Conservation (phyloP, 2,113 vertebrate species). For the Xiphophorus hellerii region DNA sequence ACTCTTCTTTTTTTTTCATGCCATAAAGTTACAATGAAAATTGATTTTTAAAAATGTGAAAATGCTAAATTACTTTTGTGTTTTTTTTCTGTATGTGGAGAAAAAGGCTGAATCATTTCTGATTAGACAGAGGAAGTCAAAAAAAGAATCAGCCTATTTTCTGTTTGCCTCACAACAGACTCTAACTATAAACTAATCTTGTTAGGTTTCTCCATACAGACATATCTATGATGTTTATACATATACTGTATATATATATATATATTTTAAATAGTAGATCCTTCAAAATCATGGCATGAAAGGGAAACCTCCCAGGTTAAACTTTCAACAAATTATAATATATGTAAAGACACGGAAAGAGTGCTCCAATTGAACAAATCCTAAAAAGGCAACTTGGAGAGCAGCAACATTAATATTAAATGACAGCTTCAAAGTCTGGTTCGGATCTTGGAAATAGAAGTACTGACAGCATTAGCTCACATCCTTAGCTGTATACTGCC, state of each 20-base stretch:
- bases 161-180: slow-evolving; percentile 44
- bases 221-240: neutral
- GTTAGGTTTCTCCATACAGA: slow-evolving; percentile 28
- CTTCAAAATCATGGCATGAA: slow-evolving; percentile 2
- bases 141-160: slow-evolving; percentile 9
- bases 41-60: neutral
- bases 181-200: slow-evolving; percentile 13
- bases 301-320: neutral
- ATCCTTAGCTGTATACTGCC: slow-evolving; percentile 36
- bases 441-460: neutral
- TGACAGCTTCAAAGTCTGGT: slow-evolving; percentile 12
- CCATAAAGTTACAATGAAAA: neutral
- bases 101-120: neutral
- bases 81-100: neutral
- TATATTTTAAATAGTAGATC: neutral
- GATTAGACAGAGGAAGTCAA: neutral
- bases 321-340: neutral
- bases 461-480: neutral
- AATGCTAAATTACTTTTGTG: neutral
- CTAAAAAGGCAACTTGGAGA: slow-evolving; percentile 18
- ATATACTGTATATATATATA: neutral
- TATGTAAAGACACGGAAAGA: neutral
- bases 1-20: neutral
- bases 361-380: neutral
- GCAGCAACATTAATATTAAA: neutral